A percentile compares a stretch with the other conserved stretches of the same genome.
phyloP scores from a whole-genome alignment of 2,888 invertebrate genomes.

The Phytoseiulus persimilis region DNA sequence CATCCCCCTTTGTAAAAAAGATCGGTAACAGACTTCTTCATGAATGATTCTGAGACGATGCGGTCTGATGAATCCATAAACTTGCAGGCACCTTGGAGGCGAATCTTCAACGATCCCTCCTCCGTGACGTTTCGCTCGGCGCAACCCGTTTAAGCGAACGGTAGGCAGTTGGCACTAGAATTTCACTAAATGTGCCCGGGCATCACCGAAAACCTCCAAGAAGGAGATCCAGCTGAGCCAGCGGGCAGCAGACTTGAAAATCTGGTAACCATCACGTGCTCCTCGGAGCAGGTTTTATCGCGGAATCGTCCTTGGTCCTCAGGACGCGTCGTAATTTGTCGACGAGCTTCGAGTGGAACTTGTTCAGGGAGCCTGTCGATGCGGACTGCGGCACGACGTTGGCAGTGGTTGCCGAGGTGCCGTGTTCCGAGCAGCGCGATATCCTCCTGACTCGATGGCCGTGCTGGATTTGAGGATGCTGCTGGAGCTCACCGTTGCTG shows the following conservation, averaged over 20 bases:
- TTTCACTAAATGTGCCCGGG: not conserved
- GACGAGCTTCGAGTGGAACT: constrained; percentile 70
- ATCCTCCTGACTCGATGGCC: not conserved
- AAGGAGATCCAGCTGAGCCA: not conserved
- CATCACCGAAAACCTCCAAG: not conserved
- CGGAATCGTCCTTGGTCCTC: constrained; percentile 54
- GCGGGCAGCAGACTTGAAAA: not conserved
- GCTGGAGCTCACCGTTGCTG: not conserved
- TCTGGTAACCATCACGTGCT: constrained; percentile 23
- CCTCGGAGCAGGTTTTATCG: constrained; percentile 10
- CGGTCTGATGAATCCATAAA: not conserved
- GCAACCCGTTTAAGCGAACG: not conserved
- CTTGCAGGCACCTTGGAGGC: not conserved
- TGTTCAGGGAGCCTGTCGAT: constrained; percentile 59
- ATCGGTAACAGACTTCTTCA: not conserved
- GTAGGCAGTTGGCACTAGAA: not conserved
- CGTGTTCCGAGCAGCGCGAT: constrained; percentile 39
- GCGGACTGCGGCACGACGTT: constrained; percentile 47
- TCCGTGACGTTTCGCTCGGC: not conserved
- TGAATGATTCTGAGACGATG: not conserved
- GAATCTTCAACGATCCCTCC: not conserved
- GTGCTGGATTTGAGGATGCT: not conserved
- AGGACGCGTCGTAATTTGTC: constrained; percentile 68
- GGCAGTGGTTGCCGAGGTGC: constrained; percentile 40
- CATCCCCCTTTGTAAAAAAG: not conserved